Conservation (phyloP, 1,140 invertebrate genomes). For the Drosophila oshimai region DNA sequence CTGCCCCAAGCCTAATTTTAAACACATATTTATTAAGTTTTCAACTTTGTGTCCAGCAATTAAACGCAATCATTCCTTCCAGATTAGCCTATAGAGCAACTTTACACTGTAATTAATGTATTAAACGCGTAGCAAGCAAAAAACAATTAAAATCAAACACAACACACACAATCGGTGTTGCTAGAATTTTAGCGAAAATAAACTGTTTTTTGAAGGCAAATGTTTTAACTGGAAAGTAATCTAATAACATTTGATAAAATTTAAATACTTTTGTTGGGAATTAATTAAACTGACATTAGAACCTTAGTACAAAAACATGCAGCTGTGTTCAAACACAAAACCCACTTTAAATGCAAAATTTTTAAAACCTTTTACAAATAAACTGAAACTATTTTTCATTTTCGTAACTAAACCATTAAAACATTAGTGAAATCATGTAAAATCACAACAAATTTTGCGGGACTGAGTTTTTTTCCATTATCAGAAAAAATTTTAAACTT, state of each 20-base stretch:
- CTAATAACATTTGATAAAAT: too few relatives aligned
- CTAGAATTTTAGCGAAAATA: background rate
- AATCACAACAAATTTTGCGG: too few relatives aligned
- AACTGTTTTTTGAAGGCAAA: background rate
- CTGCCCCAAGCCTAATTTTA: constrained; percentile 3
- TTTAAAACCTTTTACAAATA: too few relatives aligned
- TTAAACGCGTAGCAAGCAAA: constrained; percentile 52
- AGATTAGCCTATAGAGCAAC: constrained; percentile 72
- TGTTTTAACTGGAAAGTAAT: background rate
- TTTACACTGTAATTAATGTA: constrained; percentile 71
- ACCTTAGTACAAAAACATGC: too few relatives aligned
- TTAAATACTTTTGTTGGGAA: background rate
- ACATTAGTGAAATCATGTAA: too few relatives aligned
- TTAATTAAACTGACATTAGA: too few relatives aligned
- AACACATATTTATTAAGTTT: constrained; percentile 44
- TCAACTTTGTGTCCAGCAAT: constrained; percentile 66
- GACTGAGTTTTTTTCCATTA: too few relatives aligned
- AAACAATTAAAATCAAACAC: constrained; percentile 36
- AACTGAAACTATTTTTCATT: too few relatives aligned
- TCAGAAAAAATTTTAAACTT: too few relatives aligned
- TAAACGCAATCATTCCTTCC: constrained; percentile 77
- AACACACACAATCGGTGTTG: constrained; percentile 11
- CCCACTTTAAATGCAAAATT: too few relatives aligned
- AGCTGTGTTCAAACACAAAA: too few relatives aligned
- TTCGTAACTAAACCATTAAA: too few relatives aligned